Evolutionary conservation across 2,888 invertebrate species (phyloP), one percentile per base, ranked within the genome.

Genomic region (Atherix ibis): DNA sequence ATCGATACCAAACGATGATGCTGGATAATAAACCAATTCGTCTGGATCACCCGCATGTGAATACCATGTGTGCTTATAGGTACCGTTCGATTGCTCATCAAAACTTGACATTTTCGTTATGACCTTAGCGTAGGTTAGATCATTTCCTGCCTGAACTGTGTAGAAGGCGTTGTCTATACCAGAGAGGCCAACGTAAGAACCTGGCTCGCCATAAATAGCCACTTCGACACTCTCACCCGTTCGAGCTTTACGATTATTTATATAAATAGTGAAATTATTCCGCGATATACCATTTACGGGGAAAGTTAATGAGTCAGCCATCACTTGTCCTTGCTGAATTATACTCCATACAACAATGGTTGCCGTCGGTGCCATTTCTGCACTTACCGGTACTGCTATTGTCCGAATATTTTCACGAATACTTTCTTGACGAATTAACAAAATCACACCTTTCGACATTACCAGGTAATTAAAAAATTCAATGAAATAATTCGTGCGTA

Each of bases 251-350:
- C 83, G 80, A 57, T 89, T 87, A 61, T 94, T 94, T 39, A 94
- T 79, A 46, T 69, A 73, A 9, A 88, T 76, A 1, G 83, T 79
- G 55, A 85, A 87, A 54, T 91, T 88, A 56, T 95, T 92, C 39
- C 88, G 63, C 2, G 89, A 84, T 45, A 94, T 87, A 39, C 92
- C 92, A 62, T 94, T 89, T 17, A 95, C 92, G 1, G 91, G 89
- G 67, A 94, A 91, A n/a, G 92, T 92, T 37, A 95, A 66, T 37
- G 88, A 84, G 64, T 95, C 95, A 0, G 85, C 85, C 1, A 91
- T 73, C 31, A 94, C 79, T 48, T 82, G 81, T 0, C 85, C 89
- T 45, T 80, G 76, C 10, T 72, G 72, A 4, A 77, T 78, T 2
- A 89, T 73, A 54, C 82, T 76, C 73, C 91, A 95, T 31, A 87